Evolutionary conservation across 2,797 vertebrate species (phyloP).

Genomic region (Labroides dimidiatus): DNA sequence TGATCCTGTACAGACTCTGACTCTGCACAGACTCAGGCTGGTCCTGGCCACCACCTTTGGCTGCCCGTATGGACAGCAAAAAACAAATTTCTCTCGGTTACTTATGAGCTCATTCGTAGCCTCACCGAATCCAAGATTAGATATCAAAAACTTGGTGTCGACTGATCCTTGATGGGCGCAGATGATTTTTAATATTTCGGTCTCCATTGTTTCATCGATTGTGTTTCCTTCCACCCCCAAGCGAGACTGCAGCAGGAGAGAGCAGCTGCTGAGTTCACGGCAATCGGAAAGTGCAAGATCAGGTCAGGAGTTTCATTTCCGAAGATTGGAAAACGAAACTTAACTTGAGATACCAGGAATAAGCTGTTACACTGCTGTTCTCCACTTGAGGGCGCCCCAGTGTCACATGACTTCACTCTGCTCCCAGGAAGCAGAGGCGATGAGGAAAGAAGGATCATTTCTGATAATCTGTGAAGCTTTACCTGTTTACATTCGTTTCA

Average conservation of each 20-base stretch:
- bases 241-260: rapidly evolving
- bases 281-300: rapidly evolving
- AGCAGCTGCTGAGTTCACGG: rapidly evolving
- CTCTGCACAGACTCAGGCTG: constrained; percentile 63
- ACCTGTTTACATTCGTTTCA: too few species aligned
- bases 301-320: constrained; percentile 29
- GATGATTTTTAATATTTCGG: constrained; percentile 46
- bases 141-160: constrained; percentile 16
- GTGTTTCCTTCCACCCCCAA: rapidly evolving
- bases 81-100: constrained; percentile 21
- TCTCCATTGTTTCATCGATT: constrained; percentile 23
- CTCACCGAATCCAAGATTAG: not conserved
- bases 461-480: too few species aligned
- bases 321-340: constrained; percentile 80
- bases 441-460: too few species aligned
- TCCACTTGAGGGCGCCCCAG: constrained; percentile 42
- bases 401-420: not conserved
- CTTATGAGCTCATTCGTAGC: rapidly evolving
- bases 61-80: constrained; percentile 17
- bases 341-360: not conserved
- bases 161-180: constrained; percentile 72
- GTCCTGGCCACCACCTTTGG: constrained; percentile 70
- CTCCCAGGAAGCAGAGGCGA: not conserved
- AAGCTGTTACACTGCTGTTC: rapidly evolving
- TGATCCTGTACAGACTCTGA: constrained; percentile 33